Evolutionary conservation across 2,797 vertebrate species (phyloP), one percentile per base, ranked within the genome.

Genomic region (Lithobates pipiens): DNA sequence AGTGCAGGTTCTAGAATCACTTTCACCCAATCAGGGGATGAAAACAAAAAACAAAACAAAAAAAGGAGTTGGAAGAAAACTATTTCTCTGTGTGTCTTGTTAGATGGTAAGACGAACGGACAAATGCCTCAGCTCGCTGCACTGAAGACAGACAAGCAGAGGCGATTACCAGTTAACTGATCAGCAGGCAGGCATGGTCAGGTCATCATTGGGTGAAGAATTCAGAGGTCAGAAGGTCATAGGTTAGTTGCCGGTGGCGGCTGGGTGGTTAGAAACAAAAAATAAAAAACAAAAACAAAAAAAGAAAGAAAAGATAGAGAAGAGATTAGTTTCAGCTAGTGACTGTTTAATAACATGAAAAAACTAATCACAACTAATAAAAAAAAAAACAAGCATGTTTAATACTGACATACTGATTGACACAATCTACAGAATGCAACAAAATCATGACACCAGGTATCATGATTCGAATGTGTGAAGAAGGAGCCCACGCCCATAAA

Each of bases 281-380:
- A 95, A 94, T 91, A 85, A 90, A 93, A 90, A 90, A 84, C 92
- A 94, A 94, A 95, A 95, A 93, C 93, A 91, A 95, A 93, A 96
- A 96, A 95, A 94, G 93, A 97, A 96, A 97, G 95, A 97, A 98
- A 97, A 98, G 97, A 98, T 97, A 99, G 97, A 99, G 96, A 99
- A 98, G 97, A 99, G 97, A 99, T 99, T 99, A 99, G 98, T 99
- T 96, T 97, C 98, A 97, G 98, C 98, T 99, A 99, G 98, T 99
- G 98, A 98, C 96, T 96, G 97, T 96, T 97, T 97, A 98, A 98
- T 99, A 98, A 98, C 97, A 99, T 98, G 97, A 98, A 98, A 85
- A 96, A 97, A 97, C 96, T 96, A 98, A 98, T 96, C 93, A 97
- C 96, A 94, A 96, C 96, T 96, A 95, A 96, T 95, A 94, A 95